A percentile compares a stretch with the other conserved stretches of the same genome.
Evolutionary conservation across 2,113 vertebrate genomes (phyloP).

Genomic region (Dolichallabes microphthalmus): DNA sequence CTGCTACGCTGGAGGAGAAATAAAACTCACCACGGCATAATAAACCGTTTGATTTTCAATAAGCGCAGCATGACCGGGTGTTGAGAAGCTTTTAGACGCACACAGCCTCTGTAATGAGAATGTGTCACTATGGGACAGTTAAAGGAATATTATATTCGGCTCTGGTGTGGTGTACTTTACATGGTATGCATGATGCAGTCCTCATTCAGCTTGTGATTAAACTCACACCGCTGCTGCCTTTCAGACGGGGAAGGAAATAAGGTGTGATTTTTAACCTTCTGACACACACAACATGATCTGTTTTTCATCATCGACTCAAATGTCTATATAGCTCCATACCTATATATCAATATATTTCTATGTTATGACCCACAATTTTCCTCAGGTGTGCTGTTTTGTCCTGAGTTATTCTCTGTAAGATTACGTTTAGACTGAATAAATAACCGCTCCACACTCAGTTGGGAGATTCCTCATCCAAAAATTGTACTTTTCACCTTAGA

Average conservation of each 20-base stretch:
- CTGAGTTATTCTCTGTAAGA: not conserved
- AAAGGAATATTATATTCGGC: conserved; percentile 52
- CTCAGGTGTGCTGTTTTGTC: not conserved
- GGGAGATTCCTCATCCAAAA: not conserved
- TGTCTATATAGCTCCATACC: not conserved
- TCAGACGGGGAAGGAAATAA: conserved; percentile 42
- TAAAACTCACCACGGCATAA: conserved; percentile 54
- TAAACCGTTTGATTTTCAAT: conserved; percentile 66
- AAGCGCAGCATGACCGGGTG: conserved; percentile 58
- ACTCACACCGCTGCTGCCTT: conserved; percentile 40
- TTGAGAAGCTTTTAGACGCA: conserved; percentile 47
- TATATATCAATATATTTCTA: conserved; percentile 1
- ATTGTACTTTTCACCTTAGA: not conserved
- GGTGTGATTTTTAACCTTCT: conserved; percentile 21
- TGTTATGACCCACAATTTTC: not conserved
- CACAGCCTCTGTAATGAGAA: conserved; percentile 54
- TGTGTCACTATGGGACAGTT: conserved; percentile 55
- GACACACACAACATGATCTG: not conserved
- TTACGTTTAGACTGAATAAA: not conserved
- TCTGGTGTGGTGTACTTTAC: conserved; percentile 34
- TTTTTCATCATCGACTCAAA: not conserved
- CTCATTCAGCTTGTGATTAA: conserved; percentile 38
- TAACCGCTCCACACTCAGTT: not conserved
- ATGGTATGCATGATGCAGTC: conserved; percentile 24
- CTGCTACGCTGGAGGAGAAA: conserved; percentile 49